phyloP scores from a whole-genome alignment of 92 coral and sea anemone genomes.

The Palythoa heliodiscus region DNA sequence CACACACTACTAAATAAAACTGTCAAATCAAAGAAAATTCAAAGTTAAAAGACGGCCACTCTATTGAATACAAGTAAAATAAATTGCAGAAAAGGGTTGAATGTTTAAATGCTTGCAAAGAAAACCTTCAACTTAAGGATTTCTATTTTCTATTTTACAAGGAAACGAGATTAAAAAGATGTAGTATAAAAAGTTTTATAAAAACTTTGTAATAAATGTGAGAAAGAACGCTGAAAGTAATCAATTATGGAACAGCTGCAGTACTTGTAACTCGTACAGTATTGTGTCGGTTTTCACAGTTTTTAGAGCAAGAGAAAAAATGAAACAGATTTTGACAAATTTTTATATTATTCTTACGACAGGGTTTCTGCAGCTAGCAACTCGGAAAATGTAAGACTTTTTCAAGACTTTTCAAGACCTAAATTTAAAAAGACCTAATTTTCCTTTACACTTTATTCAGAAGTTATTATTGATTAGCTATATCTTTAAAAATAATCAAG shows the following conservation, averaged over 20 bases:
- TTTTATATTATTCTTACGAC: too few relatives aligned
- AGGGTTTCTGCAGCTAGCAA: too few relatives aligned
- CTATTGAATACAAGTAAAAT: neutral
- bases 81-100: neutral
- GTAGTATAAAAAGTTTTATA: constrained; percentile 21
- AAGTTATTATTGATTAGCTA: too few relatives aligned
- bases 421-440: too few relatives aligned
- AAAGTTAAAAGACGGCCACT: neutral
- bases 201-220: neutral
- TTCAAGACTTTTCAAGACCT: too few relatives aligned
- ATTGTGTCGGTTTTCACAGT: too few relatives aligned
- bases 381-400: too few relatives aligned
- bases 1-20: neutral
- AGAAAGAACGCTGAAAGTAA: neutral
- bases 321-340: too few relatives aligned
- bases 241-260: neutral
- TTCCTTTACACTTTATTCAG: too few relatives aligned
- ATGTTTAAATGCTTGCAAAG: neutral
- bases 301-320: too few relatives aligned
- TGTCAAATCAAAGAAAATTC: neutral
- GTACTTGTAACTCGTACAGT: neutral
- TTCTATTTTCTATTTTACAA: neutral
- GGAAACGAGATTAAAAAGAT: constrained; percentile 17
- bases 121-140: neutral
- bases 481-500: too few relatives aligned